phyloP scores from a whole-genome alignment of 2,888 invertebrate species.

The Amphimallon solstitiale region DNA sequence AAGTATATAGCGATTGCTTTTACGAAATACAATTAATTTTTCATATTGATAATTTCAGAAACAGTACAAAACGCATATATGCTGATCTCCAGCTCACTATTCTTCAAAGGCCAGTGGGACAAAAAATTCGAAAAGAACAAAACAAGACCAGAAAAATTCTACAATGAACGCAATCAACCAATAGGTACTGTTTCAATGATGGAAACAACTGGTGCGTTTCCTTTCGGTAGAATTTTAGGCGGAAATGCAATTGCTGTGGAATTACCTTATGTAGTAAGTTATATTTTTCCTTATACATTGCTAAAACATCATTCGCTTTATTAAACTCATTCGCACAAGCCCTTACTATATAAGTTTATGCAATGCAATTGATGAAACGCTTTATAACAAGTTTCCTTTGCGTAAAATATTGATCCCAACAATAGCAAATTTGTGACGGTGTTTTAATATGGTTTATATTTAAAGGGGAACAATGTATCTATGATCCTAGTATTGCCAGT shows the following conservation, averaged over 20 bases:
- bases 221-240: constrained; percentile 67
- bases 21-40: too few species aligned
- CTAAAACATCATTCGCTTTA: too few species aligned
- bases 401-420: too few species aligned
- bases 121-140: constrained; percentile 70
- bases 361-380: too few species aligned
- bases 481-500: constrained; percentile 12
- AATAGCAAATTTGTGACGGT: not conserved
- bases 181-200: constrained; percentile 78
- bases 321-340: too few species aligned
- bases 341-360: too few species aligned
- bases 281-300: not conserved
- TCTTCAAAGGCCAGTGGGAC: constrained; percentile 78
- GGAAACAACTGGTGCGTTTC: constrained; percentile 71
- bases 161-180: constrained; percentile 66
- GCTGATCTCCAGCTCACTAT: constrained; percentile 75
- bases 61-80: constrained; percentile 70
- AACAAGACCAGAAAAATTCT: constrained; percentile 69
- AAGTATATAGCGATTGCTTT: too few species aligned
- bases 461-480: constrained; percentile 11
- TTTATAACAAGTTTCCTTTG: too few species aligned
- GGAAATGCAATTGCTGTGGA: constrained; percentile 72
- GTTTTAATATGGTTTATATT: not conserved
- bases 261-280: constrained; percentile 70
- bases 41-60: constrained; percentile 60